Evolutionary conservation across 2,888 invertebrate species (phyloP), one percentile per base, ranked within the genome.

Genomic region (Arrhopalites spinosus): DNA sequence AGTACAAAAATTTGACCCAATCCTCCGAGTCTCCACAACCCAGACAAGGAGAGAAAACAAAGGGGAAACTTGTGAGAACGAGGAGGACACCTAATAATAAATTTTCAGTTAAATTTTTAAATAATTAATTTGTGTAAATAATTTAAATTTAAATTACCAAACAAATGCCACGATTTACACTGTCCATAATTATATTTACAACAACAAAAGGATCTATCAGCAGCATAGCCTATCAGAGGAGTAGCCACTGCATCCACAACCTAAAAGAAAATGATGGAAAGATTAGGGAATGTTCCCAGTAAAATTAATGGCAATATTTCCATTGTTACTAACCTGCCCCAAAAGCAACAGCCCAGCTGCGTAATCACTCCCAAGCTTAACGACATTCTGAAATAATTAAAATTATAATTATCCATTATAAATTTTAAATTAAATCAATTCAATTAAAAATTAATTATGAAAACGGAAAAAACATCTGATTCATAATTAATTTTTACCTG

Each of bases 81-180:
- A 92, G 92, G 70, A 90, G 80, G 0, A 93, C 92, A 79, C 93
- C 93, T 36, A 36, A 36, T 36, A 36, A 3, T 7, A 36, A 36
- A 36, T 36, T 7, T n/a, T n/a, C n/a, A n/a, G n/a, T n/a, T n/a
- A n/a, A n/a, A n/a, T n/a, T n/a, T n/a, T n/a, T n/a, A n/a, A n/a
- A n/a, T n/a, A n/a, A n/a, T n/a, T n/a, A n/a, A n/a, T n/a, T n/a
- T n/a, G n/a, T n/a, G 53, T n/a, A n/a, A n/a, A n/a, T n/a, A n/a
- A n/a, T n/a, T n/a, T n/a, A n/a, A 47, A n/a, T 13, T 1, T 3
- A n/a, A 85, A 88, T 88, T 87, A 93, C 95, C 95, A 83, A 93
- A 86, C 71, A 95, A 88, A 88, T 96, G 96, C 95, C 95, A 96
- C 0, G 92, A 89, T 88, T 96, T 95, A 84, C 95, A 87, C 36